Base-by-base conservation (phyloP, 1,140 invertebrate species). In the Lutraria rhynchaena region DNA sequence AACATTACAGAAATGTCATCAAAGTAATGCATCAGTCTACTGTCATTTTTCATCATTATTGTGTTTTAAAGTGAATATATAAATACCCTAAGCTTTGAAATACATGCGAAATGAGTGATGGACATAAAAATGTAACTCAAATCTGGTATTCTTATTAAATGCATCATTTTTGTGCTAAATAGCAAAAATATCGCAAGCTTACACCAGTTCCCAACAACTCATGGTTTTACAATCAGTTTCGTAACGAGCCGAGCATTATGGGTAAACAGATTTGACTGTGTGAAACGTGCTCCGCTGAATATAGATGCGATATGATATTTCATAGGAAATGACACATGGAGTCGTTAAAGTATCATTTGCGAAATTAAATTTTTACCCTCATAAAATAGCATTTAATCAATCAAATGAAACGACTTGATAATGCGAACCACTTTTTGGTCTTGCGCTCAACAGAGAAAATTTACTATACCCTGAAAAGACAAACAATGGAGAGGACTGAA, bases 301-400 rank as follows among this genome's bases (percentile, higher is more conserved):
- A 57, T 57, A 75, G 58, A 75, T 75, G 73, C 15, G 55, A 69
- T 65, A 80, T 57, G 63, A 80, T 80, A 60, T 70, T 80, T 80
- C 65, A 80, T 53, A 67, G 35, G 51, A 55, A 69, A 70, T 80
- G 76, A 80, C 63, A 80, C 65, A 80, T 69, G 15, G 17, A 69
- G 46, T 80, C 65, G 51, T 80, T 80, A 70, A 80, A 80, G 53
- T 80, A 80, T 80, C 76, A 80, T 80, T 80, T 80, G 55, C 46
- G 51, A 80, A 80, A 80, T 80, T 69, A 60, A 80, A 70, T 80
- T 69, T 80, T 80, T 80, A 60, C 53, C 44, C 76, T 44, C 65
- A 80, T 80, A 80, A 69, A 80, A 70, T 80, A 69, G 67, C 65
- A 33, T 37, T 58, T 53, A 49, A 80, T 80, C 76, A 80, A 80